phyloP scores from a whole-genome alignment of 2,888 invertebrate genomes.

The Coenonympha arcania region DNA sequence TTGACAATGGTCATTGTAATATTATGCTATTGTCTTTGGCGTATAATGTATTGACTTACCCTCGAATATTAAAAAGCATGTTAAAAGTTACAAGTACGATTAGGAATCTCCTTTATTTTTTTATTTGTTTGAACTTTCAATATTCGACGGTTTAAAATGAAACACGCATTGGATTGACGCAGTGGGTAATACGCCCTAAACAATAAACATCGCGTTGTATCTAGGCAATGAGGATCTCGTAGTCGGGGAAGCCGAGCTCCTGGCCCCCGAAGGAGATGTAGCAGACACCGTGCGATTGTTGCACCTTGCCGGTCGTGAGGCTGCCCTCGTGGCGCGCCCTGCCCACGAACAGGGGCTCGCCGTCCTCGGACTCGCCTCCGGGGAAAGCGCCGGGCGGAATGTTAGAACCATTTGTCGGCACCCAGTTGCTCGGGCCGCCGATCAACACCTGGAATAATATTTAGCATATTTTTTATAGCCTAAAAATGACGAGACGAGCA shows the following conservation, averaged over 20 bases:
- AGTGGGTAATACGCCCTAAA: neutral
- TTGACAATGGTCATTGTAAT: no score
- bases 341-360: conserved; percentile 85
- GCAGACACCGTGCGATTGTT: conserved; percentile 84
- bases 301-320: conserved; percentile 86
- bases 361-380: conserved; percentile 82
- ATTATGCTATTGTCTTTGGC: neutral
- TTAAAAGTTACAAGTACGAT: no score
- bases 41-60: neutral
- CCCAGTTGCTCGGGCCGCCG: conserved; percentile 79
- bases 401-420: conserved; percentile 77
- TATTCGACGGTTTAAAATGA: no score
- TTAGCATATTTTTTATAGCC: conserved; percentile 7
- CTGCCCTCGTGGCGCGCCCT: conserved; percentile 84
- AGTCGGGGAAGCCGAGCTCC: conserved; percentile 85
- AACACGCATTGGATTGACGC: conserved; percentile 12
- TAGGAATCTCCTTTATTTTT: no score
- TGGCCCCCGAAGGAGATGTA: conserved; percentile 89
- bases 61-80: no score
- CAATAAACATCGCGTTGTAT: conserved; percentile 9
- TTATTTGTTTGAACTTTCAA: no score
- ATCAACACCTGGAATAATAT: conserved; percentile 63
- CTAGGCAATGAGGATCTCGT: conserved; percentile 80
- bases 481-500: neutral
- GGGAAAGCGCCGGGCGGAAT: conserved; percentile 84